phyloP scores from a whole-genome alignment of 2,888 invertebrate species.

The Xylota segnis region DNA sequence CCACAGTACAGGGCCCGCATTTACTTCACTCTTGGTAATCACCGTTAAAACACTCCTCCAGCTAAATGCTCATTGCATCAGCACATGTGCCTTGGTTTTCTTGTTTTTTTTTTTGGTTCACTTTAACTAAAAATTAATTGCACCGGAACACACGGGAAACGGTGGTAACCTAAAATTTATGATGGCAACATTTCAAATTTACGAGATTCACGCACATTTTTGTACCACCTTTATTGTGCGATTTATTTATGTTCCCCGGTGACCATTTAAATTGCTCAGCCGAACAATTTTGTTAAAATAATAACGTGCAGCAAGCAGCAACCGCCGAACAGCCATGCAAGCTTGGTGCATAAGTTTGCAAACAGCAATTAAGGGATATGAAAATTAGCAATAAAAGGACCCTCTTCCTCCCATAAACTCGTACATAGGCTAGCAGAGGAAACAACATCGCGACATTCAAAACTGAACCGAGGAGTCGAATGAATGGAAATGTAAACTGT shows the following conservation, averaged over 20 bases:
- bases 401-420: conserved; percentile 5
- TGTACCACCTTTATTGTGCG: conserved; percentile 71
- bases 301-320: conserved; percentile 58
- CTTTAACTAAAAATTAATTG: conserved; percentile 56
- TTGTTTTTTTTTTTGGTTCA: conserved; percentile 1
- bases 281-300: conserved; percentile 76
- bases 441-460: conserved; percentile 29
- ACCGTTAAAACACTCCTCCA: background rate
- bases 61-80: background rate
- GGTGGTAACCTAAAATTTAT: conserved; percentile 67
- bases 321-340: conserved; percentile 30
- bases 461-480: conserved; percentile 23
- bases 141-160: conserved; percentile 53
- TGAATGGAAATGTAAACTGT: conserved; percentile 61
- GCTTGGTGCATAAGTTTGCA: conserved; percentile 55
- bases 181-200: conserved; percentile 74
- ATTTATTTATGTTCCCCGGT: conserved; percentile 75
- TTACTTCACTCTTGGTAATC: background rate
- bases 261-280: conserved; percentile 75
- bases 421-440: background rate
- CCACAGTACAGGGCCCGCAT: background rate
- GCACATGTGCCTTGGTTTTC: conserved; percentile 1
- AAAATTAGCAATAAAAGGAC: conserved; percentile 76
- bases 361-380: conserved; percentile 76
- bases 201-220: conserved; percentile 75